Evolutionary conservation across 2,113 vertebrate genomes (phyloP).

Genomic region (Mus spicilegus): DNA sequence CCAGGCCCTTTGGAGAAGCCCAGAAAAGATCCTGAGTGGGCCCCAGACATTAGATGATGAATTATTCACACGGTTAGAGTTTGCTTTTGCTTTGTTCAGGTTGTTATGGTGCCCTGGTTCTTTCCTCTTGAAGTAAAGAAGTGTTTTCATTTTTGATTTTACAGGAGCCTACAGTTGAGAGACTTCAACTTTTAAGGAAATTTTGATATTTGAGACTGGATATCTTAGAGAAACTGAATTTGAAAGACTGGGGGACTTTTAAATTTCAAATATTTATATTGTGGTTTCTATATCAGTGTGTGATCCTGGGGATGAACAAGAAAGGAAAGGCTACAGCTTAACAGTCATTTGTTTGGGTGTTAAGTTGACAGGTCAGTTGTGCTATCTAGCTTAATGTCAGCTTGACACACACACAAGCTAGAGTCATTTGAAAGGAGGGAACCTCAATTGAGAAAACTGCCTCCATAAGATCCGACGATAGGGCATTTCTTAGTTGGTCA

Average conservation of each 20-base stretch:
- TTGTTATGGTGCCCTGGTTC: background rate
- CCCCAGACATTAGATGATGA: background rate
- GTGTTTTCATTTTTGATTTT: background rate
- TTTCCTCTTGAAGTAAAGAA: background rate
- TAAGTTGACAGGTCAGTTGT: background rate
- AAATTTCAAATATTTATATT: background rate
- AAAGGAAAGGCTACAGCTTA: background rate
- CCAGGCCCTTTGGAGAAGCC: background rate
- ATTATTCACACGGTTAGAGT: background rate
- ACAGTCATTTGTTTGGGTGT: background rate
- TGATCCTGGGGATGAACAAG: background rate
- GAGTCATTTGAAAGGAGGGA: background rate
- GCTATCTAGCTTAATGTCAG: background rate
- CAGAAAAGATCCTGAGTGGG: background rate
- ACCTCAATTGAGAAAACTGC: background rate
- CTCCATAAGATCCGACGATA: background rate
- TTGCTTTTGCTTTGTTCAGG: background rate
- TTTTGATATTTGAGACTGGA: background rate
- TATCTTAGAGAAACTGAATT: background rate
- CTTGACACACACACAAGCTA: background rate
- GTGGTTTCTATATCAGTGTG: background rate
- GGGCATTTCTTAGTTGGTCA: background rate
- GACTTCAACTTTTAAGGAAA: background rate
- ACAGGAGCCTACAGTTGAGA: background rate
- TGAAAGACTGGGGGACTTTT: background rate